A percentile compares a stretch with the other conserved stretches of the same genome.
These are phyloP conservation scores for Chrysogorgia sp. DNA, from an alignment of 92 coral and sea anemone genomes.

Conservation along the genomic window DNA sequence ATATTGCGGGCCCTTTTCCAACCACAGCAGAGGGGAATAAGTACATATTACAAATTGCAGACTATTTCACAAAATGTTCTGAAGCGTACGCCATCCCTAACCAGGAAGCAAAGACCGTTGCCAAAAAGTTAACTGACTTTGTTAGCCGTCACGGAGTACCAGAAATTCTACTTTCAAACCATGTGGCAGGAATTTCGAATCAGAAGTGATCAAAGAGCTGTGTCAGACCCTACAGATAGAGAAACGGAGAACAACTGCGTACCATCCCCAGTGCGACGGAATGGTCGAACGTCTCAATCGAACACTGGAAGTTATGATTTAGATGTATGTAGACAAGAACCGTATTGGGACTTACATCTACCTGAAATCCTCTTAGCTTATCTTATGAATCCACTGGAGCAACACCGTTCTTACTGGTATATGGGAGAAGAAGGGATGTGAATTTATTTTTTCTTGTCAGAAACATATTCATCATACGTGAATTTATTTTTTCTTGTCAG, in stretches of 20 bases:
- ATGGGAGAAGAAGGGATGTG: too few relatives aligned
- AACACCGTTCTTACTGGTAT: too few relatives aligned
- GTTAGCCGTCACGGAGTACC: slow-evolving; percentile 57
- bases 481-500: too few relatives aligned
- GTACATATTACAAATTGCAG: slow-evolving; percentile 42
- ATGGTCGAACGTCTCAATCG: slow-evolving; percentile 44
- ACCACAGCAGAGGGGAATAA: slow-evolving; percentile 36
- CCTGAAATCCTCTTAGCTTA: slow-evolving; percentile 57
- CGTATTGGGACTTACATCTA: slow-evolving; percentile 61
- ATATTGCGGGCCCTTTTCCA: slow-evolving; percentile 55
- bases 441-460: too few relatives aligned
- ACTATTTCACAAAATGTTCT: slow-evolving; percentile 63
- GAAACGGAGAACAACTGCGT: not conserved
- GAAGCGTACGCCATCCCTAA: slow-evolving; percentile 60
- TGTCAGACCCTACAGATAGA: not conserved
- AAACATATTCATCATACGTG: too few relatives aligned
- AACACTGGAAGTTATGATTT: slow-evolving; percentile 39
- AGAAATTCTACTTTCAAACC: slow-evolving; percentile 42
- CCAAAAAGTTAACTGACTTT: slow-evolving; percentile 34
- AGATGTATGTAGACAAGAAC: slow-evolving; percentile 44
- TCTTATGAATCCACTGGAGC: slow-evolving; percentile 55
- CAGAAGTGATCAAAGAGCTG: not conserved
- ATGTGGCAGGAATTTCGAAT: slow-evolving; percentile 20
- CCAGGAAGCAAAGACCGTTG: slow-evolving; percentile 48
- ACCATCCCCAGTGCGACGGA: slow-evolving; percentile 55